Conservation (phyloP, 2,113 vertebrate species). For the Lophochroa leadbeateri region DNA sequence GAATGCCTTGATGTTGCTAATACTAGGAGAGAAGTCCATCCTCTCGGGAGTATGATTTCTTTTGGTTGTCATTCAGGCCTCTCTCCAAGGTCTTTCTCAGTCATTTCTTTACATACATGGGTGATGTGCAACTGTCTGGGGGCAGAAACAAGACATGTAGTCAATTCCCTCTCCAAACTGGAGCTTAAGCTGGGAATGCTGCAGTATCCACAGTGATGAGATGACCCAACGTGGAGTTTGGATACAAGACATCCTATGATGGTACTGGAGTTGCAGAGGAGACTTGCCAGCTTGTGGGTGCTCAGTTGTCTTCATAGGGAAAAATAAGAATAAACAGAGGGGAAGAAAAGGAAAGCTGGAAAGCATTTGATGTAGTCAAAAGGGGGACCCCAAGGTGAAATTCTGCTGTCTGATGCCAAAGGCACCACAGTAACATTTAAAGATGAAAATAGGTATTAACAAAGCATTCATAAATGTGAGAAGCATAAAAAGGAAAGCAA, state of each 20-base stretch:
- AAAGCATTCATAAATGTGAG: background rate
- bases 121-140: background rate
- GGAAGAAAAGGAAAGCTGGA: background rate
- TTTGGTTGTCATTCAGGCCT: background rate
- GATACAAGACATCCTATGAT: rapidly evolving
- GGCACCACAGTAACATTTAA: background rate
- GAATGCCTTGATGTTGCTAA: background rate
- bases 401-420: background rate
- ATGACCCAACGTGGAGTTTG: rapidly evolving
- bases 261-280: too few species aligned
- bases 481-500: background rate
- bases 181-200: background rate
- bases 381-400: background rate
- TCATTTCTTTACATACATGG: background rate
- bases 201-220: background rate
- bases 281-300: background rate
- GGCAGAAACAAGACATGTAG: background rate
- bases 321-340: background rate
- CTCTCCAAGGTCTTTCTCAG: background rate
- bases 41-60: background rate
- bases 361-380: background rate
- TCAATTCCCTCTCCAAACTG: background rate
- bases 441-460: background rate
- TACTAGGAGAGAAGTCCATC: background rate
- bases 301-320: background rate